Percentiles rank a stretch among this genome's conserved stretches.
Conservation (phyloP, 2,797 vertebrate genomes). For the Pristis pectinata region DNA sequence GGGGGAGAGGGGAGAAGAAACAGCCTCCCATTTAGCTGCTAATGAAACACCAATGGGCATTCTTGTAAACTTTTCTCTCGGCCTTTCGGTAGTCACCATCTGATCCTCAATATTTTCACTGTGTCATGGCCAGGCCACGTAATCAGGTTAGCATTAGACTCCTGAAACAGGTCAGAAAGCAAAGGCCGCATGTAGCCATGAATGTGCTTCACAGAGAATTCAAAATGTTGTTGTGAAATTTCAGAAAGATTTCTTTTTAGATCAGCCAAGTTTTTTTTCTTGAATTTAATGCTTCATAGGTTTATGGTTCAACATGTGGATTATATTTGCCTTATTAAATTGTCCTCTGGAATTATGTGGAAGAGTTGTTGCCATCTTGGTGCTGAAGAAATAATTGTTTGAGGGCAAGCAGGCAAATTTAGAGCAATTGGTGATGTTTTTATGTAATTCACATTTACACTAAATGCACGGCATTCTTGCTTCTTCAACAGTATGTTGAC, state of each 20-base stretch:
- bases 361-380: neutral
- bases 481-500: neutral
- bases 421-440: neutral
- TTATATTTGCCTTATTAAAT: neutral
- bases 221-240: neutral
- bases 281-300: neutral
- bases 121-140: too few relatives aligned
- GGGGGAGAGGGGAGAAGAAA: neutral
- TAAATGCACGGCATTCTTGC: neutral
- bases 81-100: neutral
- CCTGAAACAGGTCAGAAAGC: neutral
- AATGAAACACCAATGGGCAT: neutral
- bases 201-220: neutral
- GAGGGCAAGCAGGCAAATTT: neutral
- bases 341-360: neutral
- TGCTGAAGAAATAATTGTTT: neutral
- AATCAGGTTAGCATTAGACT: neutral
- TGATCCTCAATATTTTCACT: neutral
- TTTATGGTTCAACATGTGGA: neutral
- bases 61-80: neutral
- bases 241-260: neutral
- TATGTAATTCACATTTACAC: neutral
- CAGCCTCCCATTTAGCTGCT: neutral
- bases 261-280: neutral
- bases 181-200: neutral